A percentile compares a stretch with the other conserved stretches of the same genome.
Evolutionary conservation across 1,140 invertebrate species (phyloP).

Genomic region (Spodoptera frugiperda): DNA sequence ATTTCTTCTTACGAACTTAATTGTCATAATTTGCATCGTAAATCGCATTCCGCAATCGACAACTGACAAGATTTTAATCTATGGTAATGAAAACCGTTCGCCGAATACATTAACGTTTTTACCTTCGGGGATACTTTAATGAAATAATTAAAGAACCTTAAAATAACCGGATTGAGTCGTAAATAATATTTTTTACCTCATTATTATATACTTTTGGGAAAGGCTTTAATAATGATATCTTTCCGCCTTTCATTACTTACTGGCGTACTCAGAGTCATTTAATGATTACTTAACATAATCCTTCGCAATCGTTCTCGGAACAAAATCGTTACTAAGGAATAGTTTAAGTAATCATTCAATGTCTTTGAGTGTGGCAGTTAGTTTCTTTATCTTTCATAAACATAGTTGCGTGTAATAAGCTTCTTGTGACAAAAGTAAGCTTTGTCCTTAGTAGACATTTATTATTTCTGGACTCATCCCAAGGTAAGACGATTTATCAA

Average conservation of each 20-base stretch:
- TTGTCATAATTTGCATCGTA: constrained; percentile 39
- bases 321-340: too few species aligned
- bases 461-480: neutral
- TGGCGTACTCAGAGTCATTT: too few species aligned
- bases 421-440: too few species aligned
- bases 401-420: too few species aligned
- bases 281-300: too few species aligned
- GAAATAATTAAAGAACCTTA: constrained; percentile 14
- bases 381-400: too few species aligned
- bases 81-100: constrained; percentile 19
- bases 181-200: constrained; percentile 2
- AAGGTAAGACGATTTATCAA: constrained; percentile 6
- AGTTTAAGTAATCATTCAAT: too few species aligned
- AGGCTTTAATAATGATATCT: too few species aligned
- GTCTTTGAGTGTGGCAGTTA: too few species aligned
- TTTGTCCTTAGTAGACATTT: neutral
- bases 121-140: constrained; percentile 16
- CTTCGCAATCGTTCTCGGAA: too few species aligned
- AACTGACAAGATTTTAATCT: constrained; percentile 35
- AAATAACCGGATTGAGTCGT: neutral
- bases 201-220: neutral
- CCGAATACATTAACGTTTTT: constrained; percentile 22
- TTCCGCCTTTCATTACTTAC: too few species aligned
- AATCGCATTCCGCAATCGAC: constrained; percentile 20
- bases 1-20: constrained; percentile 5